Conservation (phyloP, 2,888 invertebrate species). For the Mamestra brassicae region DNA sequence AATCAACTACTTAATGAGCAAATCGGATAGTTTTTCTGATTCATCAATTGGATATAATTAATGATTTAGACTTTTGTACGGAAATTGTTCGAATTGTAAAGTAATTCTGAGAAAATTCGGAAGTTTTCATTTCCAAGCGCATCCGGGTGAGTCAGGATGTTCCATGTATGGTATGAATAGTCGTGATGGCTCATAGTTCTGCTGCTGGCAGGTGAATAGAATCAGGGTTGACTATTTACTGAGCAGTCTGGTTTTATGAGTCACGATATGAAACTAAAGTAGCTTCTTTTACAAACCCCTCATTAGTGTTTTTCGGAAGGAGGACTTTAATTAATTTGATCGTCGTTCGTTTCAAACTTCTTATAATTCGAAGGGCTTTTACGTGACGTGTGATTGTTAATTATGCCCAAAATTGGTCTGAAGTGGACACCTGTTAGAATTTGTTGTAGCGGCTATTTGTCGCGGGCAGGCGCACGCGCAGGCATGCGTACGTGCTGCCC, state of each 20-base stretch:
- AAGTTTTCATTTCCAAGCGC: constrained; percentile 61
- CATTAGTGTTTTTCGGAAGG: constrained; percentile 2
- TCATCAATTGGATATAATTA: constrained; percentile 73
- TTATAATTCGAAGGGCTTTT: constrained; percentile 61
- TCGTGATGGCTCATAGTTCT: constrained; percentile 36
- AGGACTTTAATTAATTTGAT: not conserved
- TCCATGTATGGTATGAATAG: constrained; percentile 54
- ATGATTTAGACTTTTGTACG: constrained; percentile 67
- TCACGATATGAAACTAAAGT: constrained; percentile 3
- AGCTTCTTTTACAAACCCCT: not conserved
- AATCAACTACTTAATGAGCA: constrained; percentile 76
- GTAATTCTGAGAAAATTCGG: constrained; percentile 70
- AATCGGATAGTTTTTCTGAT: constrained; percentile 72
- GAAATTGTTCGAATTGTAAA: constrained; percentile 73
- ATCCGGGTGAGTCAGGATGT: constrained; percentile 66
- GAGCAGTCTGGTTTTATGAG: not conserved
- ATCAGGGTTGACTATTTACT: constrained; percentile 4
- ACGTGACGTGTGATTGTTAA: constrained; percentile 60
- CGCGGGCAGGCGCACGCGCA: constrained; percentile 84
- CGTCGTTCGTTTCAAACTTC: constrained; percentile 36
- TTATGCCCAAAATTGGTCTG: constrained; percentile 75
- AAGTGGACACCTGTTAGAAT: constrained; percentile 85
- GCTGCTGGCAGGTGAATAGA: constrained; percentile 16
- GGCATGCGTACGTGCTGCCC: constrained; percentile 80
- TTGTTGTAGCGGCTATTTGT: constrained; percentile 81